phyloP scores from a whole-genome alignment of 2,797 vertebrate genomes.

The Luscinia megarhynchos region DNA sequence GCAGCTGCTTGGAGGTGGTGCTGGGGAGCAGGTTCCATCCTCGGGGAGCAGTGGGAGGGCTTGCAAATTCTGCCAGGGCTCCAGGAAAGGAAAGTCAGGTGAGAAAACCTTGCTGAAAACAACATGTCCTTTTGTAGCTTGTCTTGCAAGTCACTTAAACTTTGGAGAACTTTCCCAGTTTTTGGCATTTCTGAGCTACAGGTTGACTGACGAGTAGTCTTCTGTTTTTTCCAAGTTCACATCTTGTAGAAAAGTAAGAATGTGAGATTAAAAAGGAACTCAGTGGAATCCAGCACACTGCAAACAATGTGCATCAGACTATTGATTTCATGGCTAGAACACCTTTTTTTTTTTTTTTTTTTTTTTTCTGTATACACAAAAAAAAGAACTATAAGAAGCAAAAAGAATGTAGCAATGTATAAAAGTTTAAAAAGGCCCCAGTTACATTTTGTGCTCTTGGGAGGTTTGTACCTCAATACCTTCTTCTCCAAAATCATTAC shows the following conservation, averaged over 20 bases:
- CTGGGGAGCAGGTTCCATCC: background rate
- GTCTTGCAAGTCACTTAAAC: background rate
- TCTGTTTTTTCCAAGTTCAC: background rate
- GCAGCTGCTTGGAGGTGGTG: background rate
- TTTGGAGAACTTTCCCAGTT: background rate
- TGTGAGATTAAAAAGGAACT: background rate
- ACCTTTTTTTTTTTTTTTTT: background rate
- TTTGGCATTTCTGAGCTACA: background rate
- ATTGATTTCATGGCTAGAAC: background rate
- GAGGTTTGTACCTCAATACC: background rate
- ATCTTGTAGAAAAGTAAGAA: background rate
- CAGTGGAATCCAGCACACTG: background rate
- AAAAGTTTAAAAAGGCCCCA: background rate
- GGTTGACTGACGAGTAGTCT: background rate
- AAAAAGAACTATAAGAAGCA: background rate
- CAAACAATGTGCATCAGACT: background rate
- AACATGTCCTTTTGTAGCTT: background rate
- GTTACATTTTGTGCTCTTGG: background rate
- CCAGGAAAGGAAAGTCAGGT: background rate
- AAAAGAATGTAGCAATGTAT: background rate
- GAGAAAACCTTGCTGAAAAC: background rate
- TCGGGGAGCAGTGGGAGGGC: background rate
- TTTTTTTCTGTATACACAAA: background rate
- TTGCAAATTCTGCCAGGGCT: background rate
- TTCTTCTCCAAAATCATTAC: slow-evolving; percentile 4